These are phyloP conservation scores for Drosophila quadrilineata DNA, from an alignment of 1,140 invertebrate genomes.

Conservation along the genomic window DNA sequence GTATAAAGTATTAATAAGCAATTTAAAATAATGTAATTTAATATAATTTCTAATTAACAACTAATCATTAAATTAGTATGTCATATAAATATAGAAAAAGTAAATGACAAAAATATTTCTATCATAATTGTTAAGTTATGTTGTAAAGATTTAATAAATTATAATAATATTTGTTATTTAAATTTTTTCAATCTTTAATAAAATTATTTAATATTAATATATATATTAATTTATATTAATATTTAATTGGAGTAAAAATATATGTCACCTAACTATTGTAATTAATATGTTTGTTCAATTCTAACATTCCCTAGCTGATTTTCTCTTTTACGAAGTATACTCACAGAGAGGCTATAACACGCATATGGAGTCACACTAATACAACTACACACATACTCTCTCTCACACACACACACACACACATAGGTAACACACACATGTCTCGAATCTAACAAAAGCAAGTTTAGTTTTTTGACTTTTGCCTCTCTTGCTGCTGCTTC, in stretches of 20 bases:
- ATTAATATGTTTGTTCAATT: not conserved
- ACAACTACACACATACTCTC: conserved; percentile 19
- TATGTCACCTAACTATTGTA: too few species aligned
- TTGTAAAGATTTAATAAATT: too few species aligned
- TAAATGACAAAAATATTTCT: too few species aligned
- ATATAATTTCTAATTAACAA: too few species aligned
- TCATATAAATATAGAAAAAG: too few species aligned
- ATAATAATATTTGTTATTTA: too few species aligned
- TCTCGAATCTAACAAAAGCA: conserved; percentile 70
- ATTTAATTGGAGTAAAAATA: too few species aligned
- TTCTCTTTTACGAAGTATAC: conserved; percentile 22
- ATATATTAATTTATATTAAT: too few species aligned
- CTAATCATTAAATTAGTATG: too few species aligned
- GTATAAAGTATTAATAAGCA: not conserved
- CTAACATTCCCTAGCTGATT: not conserved
- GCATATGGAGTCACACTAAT: conserved; percentile 18
- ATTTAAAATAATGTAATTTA: not conserved
- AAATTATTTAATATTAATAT: too few species aligned
- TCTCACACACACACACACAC: conserved; percentile 16
- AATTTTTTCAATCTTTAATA: too few species aligned
- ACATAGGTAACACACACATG: conserved; percentile 65
- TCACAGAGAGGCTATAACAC: not conserved
- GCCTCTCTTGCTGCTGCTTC: conserved; percentile 8
- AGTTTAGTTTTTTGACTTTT: conserved; percentile 67
- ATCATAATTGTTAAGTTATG: too few species aligned